phyloP scores from a whole-genome alignment of 2,888 invertebrate genomes.

The Erebia palarica region DNA sequence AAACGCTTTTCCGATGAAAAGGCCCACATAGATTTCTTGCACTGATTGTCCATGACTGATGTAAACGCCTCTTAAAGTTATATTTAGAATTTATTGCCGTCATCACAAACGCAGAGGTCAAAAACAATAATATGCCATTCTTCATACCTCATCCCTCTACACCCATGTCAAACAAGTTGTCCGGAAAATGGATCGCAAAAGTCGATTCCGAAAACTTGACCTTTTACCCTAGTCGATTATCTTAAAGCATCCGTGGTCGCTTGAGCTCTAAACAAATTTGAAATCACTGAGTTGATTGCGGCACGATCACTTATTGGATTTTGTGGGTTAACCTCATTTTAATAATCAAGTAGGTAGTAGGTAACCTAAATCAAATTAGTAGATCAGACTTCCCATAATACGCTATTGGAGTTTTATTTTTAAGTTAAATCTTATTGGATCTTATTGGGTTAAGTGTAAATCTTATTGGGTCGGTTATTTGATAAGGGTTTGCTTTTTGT shows the following conservation, averaged over 20 bases:
- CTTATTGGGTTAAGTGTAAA: not conserved
- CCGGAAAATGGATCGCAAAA: conserved; percentile 16
- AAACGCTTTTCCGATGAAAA: too few relatives aligned
- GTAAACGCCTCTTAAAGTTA: too few relatives aligned
- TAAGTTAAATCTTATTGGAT: not conserved
- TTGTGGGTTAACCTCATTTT: not conserved
- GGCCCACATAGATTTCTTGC: too few relatives aligned
- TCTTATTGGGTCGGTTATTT: too few relatives aligned
- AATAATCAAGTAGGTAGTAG: not conserved
- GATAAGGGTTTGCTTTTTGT: too few relatives aligned
- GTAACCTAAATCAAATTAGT: not conserved
- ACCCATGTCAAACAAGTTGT: conserved; percentile 9
- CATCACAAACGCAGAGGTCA: not conserved
- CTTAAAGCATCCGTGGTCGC: conserved; percentile 19
- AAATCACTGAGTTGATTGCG: conserved; percentile 23
- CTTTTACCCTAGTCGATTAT: conserved; percentile 25
- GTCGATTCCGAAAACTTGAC: conserved; percentile 9
- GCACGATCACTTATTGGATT: conserved; percentile 17
- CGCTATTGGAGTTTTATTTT: not conserved
- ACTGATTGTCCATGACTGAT: too few relatives aligned
- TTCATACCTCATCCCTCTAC: not conserved
- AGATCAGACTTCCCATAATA: not conserved
- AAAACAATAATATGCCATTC: not conserved
- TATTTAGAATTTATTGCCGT: not conserved
- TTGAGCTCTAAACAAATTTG: conserved; percentile 18